phyloP scores from a whole-genome alignment of 2,888 invertebrate species.

The Brachylomia viminalis region DNA sequence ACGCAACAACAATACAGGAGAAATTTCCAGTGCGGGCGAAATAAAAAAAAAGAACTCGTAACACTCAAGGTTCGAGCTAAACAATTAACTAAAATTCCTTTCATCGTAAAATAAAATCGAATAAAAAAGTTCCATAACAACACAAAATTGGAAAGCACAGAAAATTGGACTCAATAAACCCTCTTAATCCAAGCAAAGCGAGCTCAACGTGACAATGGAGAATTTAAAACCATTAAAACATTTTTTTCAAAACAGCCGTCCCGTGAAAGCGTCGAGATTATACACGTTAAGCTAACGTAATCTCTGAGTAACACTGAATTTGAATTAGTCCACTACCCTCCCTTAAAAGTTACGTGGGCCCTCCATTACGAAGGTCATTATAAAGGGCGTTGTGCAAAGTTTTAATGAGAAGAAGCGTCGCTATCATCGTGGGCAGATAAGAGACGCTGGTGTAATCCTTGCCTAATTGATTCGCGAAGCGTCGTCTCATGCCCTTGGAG shows the following conservation, averaged over 20 bases:
- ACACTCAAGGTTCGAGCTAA: slow-evolving; percentile 32
- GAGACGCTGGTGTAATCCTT: slow-evolving; percentile 72
- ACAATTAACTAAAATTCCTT: slow-evolving; percentile 18
- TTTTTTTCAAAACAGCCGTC: slow-evolving; percentile 63
- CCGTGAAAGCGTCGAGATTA: slow-evolving; percentile 55
- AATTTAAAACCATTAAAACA: slow-evolving; percentile 63
- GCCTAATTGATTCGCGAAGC: slow-evolving; percentile 82
- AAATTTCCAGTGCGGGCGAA: no score
- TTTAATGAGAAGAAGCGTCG: slow-evolving; percentile 82
- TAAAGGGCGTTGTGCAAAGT: slow-evolving; percentile 78
- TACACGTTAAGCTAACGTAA: slow-evolving; percentile 64
- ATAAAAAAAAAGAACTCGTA: slow-evolving; percentile 43
- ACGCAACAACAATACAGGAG: no score
- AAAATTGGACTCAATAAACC: slow-evolving; percentile 57
- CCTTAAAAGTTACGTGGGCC: slow-evolving; percentile 70
- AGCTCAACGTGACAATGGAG: slow-evolving; percentile 57
- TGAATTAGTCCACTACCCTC: slow-evolving; percentile 73
- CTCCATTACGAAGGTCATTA: slow-evolving; percentile 80
- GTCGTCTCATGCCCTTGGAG: slow-evolving; percentile 72
- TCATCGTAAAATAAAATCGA: slow-evolving; percentile 20
- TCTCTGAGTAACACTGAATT: slow-evolving; percentile 70
- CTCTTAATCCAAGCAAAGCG: slow-evolving; percentile 52
- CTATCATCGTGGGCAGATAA: slow-evolving; percentile 75
- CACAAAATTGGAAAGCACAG: slow-evolving; percentile 30
- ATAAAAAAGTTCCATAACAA: slow-evolving; percentile 11